phyloP scores from a whole-genome alignment of 1,140 invertebrate species.

The Cryptotermes secundus region DNA sequence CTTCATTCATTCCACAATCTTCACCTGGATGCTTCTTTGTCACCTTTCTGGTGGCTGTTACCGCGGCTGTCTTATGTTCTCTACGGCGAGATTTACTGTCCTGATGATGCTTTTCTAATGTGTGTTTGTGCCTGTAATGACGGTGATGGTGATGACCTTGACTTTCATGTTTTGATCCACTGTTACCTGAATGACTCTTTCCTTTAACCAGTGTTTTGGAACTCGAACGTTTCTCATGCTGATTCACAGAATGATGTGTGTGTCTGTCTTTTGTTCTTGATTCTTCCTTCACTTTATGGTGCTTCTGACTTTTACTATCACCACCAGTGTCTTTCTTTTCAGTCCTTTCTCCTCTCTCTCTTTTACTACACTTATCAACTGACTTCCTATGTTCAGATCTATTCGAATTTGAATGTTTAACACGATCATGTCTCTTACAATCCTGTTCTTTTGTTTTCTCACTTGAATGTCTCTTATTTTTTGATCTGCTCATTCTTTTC shows the following conservation, averaged over 20 bases:
- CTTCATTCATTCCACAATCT: not conserved
- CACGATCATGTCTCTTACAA: slow-evolving; percentile 31
- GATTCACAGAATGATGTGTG: not conserved
- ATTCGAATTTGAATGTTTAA: slow-evolving; percentile 20
- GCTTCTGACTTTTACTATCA: not conserved
- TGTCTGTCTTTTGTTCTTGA: not conserved
- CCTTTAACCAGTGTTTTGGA: not conserved
- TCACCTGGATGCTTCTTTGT: not conserved
- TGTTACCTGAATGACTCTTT: not conserved
- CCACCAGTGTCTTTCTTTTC: not conserved
- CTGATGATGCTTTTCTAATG: not conserved
- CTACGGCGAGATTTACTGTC: not conserved
- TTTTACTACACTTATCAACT: slow-evolving; percentile 33
- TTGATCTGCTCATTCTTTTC: not conserved
- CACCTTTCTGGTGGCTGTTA: too few species aligned
- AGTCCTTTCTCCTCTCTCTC: slow-evolving; percentile 33
- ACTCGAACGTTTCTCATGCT: not conserved
- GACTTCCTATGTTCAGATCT: slow-evolving; percentile 16
- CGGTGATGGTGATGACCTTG: not conserved
- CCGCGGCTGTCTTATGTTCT: not conserved
- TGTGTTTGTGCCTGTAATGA: not conserved
- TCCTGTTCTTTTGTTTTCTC: slow-evolving; percentile 22
- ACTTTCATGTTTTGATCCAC: not conserved
- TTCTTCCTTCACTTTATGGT: not conserved
- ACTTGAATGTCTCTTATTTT: not conserved